phyloP scores from a whole-genome alignment of 2,797 vertebrate genomes.

The Centropyge bicolor region DNA sequence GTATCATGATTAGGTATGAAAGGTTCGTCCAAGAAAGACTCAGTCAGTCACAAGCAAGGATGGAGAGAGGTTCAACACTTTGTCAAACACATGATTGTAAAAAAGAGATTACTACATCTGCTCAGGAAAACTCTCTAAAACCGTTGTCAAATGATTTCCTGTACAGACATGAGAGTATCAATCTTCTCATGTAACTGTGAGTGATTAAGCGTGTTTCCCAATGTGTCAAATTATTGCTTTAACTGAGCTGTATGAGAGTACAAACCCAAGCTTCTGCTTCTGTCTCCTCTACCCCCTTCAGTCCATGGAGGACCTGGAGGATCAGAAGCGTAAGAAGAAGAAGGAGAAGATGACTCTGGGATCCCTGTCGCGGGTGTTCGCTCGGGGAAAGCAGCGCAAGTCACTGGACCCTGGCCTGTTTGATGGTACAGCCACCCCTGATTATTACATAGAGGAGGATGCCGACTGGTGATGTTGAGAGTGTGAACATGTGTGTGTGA shows the following conservation, averaged over 20 bases:
- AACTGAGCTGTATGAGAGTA: neutral
- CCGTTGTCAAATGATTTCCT: neutral
- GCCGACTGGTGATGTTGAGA: conserved; percentile 94
- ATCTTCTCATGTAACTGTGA: neutral
- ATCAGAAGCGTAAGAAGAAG: conserved; percentile 99
- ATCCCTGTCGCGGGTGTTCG: conserved; percentile 96
- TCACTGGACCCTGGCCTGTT: conserved; percentile 97
- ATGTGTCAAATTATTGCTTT: conserved; percentile 10
- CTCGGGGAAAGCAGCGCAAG: conserved; percentile 96
- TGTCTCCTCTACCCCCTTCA: conserved; percentile 66
- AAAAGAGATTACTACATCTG: no score
- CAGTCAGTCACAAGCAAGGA: no score
- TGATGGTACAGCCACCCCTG: conserved; percentile 94
- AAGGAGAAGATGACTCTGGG: conserved; percentile 99
- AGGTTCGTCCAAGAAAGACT: no score
- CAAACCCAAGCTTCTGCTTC: conserved; percentile 29
- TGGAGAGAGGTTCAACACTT: no score
- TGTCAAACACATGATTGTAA: no score
- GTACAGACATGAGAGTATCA: neutral
- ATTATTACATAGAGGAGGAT: conserved; percentile 99
- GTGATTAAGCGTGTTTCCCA: neutral
- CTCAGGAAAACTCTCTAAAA: no score
- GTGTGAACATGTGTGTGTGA: conserved; percentile 55
- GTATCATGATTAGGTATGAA: no score
- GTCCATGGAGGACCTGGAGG: conserved; percentile 99